These are phyloP conservation scores for Ectemnius continuus DNA, from an alignment of 2,888 invertebrate species.

Conservation along the genomic window DNA sequence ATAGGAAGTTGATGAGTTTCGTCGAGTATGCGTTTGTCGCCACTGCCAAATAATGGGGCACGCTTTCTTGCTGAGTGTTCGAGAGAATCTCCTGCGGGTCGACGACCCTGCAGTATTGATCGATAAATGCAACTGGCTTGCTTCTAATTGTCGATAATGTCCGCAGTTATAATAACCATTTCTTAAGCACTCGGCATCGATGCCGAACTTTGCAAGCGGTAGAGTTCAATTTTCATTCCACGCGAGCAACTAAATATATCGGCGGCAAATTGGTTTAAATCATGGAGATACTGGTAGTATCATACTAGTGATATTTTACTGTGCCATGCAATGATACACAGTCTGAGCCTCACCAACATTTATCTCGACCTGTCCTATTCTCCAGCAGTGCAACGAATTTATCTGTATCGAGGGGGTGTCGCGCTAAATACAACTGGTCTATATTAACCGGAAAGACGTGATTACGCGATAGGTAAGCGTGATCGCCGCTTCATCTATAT, in stretches of 20 bases:
- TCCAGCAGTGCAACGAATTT: not conserved
- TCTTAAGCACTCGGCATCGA: not conserved
- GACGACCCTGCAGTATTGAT: slow-evolving; percentile 36
- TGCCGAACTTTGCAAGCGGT: not conserved
- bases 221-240: not conserved
- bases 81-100: slow-evolving; percentile 24
- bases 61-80: slow-evolving; percentile 14
- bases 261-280: not conserved
- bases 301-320: not conserved
- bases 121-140: slow-evolving; percentile 42
- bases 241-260: not conserved
- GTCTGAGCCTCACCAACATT: not conserved
- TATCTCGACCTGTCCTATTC: not conserved
- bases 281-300: not conserved
- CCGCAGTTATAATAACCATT: slow-evolving; percentile 12
- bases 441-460: not conserved
- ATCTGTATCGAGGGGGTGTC: not conserved
- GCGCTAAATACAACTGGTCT: not conserved
- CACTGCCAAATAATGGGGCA: slow-evolving; percentile 25
- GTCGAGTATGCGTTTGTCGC: not conserved
- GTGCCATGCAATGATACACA: not conserved
- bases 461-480: not conserved
- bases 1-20: not conserved
- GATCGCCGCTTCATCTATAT: too few species aligned
- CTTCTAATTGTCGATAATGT: slow-evolving; percentile 40